These are phyloP conservation scores for Phycodurus eques DNA, from an alignment of 2,113 vertebrate genomes.

Conservation along the genomic window DNA sequence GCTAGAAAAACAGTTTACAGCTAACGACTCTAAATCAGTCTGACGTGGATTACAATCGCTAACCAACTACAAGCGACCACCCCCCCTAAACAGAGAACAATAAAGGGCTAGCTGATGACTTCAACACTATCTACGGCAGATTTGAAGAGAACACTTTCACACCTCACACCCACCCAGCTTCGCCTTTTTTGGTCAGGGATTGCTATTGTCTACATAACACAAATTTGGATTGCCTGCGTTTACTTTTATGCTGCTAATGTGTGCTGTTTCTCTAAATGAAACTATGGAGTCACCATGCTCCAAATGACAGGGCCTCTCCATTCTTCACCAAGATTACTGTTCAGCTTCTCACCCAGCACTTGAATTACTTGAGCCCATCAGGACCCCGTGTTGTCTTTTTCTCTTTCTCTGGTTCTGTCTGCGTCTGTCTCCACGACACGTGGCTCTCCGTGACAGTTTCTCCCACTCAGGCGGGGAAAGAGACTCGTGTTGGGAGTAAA, in stretches of 20 bases:
- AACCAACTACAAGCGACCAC: no score
- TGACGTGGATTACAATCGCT: no score
- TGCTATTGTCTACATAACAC: background rate
- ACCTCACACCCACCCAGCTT: no score
- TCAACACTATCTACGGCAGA: no score
- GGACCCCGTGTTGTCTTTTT: constrained; percentile 38
- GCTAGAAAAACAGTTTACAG: no score
- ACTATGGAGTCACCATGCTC: constrained; percentile 26
- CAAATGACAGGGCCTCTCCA: constrained; percentile 28
- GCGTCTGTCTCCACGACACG: constrained; percentile 59
- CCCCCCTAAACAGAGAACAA: no score
- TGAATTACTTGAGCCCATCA: constrained; percentile 46
- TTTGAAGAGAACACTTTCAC: background rate
- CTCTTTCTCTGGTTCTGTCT: constrained; percentile 30
- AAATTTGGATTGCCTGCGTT: background rate
- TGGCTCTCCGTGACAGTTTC: constrained; percentile 50
- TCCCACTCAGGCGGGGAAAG: constrained; percentile 23
- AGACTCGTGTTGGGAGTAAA: constrained; percentile 22
- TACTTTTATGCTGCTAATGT: background rate
- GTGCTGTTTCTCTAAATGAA: background rate
- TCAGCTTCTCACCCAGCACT: constrained; percentile 51
- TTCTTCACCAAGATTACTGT: constrained; percentile 52
- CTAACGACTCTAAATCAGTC: no score
- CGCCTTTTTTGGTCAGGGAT: background rate
- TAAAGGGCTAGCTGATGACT: background rate